These are phyloP conservation scores for Chaetops frenatus DNA, from an alignment of 2,113 vertebrate genomes.

Conservation along the genomic window DNA sequence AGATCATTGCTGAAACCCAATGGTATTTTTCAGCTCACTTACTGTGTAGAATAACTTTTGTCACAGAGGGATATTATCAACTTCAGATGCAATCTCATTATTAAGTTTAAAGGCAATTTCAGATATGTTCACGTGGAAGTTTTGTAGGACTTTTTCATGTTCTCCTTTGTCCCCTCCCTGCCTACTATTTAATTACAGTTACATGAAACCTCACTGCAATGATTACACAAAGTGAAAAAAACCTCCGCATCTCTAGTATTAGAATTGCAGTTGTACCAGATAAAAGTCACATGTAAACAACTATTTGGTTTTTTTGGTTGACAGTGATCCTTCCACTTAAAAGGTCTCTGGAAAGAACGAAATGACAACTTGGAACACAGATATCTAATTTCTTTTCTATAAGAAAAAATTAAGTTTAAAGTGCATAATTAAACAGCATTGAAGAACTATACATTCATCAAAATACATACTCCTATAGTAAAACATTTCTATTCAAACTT, in stretches of 20 bases:
- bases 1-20: not conserved
- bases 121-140: not conserved
- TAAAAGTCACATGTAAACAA: not conserved
- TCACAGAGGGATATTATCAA: not conserved
- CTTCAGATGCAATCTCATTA: not conserved
- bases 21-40: not conserved
- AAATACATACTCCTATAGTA: not conserved
- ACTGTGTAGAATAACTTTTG: not conserved
- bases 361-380: not conserved
- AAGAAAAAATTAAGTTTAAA: not conserved
- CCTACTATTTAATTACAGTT: not conserved
- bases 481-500: not conserved
- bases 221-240: not conserved
- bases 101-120: not conserved
- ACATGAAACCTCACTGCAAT: not conserved
- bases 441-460: not conserved
- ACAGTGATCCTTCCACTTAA: not conserved
- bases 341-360: not conserved
- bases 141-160: rapidly evolving
- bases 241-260: not conserved
- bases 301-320: not conserved
- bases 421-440: not conserved
- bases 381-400: not conserved
- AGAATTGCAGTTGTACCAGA: not conserved
- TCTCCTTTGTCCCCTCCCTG: not conserved